These are phyloP conservation scores for Serripes groenlandicus DNA, from an alignment of 2,888 invertebrate species.

Conservation along the genomic window DNA sequence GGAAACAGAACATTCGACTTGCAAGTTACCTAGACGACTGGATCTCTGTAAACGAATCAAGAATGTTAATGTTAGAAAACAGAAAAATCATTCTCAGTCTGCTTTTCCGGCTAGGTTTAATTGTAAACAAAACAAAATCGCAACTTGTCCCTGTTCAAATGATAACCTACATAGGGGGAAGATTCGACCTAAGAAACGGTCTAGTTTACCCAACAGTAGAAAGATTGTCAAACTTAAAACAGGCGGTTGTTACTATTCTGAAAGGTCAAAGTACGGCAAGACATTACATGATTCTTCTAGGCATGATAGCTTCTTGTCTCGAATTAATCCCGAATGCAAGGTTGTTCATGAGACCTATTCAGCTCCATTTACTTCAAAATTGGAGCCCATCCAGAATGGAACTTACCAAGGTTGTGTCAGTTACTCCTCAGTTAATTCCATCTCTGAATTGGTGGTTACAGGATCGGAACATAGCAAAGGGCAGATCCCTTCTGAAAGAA, in stretches of 20 bases:
- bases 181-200: slow-evolving; percentile 32
- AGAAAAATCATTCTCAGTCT: slow-evolving; percentile 31
- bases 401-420: neutral
- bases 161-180: slow-evolving; percentile 38
- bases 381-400: slow-evolving; percentile 44
- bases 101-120: slow-evolving; percentile 53
- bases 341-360: slow-evolving; percentile 57
- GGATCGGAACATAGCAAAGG: no score
- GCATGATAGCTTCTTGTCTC: slow-evolving; percentile 52
- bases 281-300: slow-evolving; percentile 35
- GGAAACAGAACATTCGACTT: slow-evolving; percentile 35
- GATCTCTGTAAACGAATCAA: slow-evolving; percentile 36
- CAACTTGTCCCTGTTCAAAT: slow-evolving; percentile 34
- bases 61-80: slow-evolving; percentile 11
- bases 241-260: slow-evolving; percentile 26
- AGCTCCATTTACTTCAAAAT: no score
- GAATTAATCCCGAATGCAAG: slow-evolving; percentile 58
- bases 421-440: neutral
- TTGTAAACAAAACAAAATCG: slow-evolving; percentile 55
- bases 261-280: no score
- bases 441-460: slow-evolving; percentile 46
- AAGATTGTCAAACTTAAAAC: slow-evolving; percentile 29
- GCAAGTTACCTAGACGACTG: slow-evolving; percentile 59
- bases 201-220: slow-evolving; percentile 43
- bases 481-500: slow-evolving; percentile 24